Percentiles rank a stretch among this genome's conserved stretches.
phyloP scores from a whole-genome alignment of 2,888 invertebrate species.

The Candidula unifasciata region DNA sequence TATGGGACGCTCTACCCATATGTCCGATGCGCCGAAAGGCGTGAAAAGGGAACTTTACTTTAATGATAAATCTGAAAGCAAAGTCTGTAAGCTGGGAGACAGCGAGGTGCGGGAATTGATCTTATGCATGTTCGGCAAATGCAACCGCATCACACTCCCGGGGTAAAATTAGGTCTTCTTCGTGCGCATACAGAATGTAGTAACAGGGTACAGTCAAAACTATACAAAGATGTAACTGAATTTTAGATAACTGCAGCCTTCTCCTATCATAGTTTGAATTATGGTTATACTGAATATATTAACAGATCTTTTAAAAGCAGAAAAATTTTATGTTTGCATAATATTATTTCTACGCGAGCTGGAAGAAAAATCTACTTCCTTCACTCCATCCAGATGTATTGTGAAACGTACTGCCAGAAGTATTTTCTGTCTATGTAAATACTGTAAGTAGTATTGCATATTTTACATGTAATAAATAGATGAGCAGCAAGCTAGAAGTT shows the following conservation, averaged over 20 bases:
- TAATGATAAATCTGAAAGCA: too few relatives aligned
- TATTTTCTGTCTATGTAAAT: conserved; percentile 34
- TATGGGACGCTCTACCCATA: too few relatives aligned
- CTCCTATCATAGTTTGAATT: neutral
- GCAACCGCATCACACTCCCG: conserved; percentile 14
- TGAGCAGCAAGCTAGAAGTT: neutral
- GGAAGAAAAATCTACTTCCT: conserved; percentile 49
- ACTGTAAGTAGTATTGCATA: conserved; percentile 20
- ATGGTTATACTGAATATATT: neutral
- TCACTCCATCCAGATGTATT: conserved; percentile 45
- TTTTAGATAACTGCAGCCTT: neutral
- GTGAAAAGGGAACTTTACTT: too few relatives aligned
- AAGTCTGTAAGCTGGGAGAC: too few relatives aligned
- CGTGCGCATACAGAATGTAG: conserved; percentile 29
- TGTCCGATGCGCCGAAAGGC: too few relatives aligned
- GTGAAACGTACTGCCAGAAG: conserved; percentile 31
- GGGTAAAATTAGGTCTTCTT: conserved; percentile 34
- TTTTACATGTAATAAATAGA: neutral
- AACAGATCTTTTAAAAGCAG: neutral
- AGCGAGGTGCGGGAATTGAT: too few relatives aligned
- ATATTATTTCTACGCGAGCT: conserved; percentile 32
- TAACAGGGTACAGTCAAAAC: neutral
- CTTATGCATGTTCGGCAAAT: too few relatives aligned
- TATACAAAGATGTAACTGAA: neutral
- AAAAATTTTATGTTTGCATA: neutral